Percentiles rank a stretch among this genome's conserved stretches.
Evolutionary conservation across 1,140 invertebrate genomes (phyloP).

Genomic region (Anthonomus grandis): DNA sequence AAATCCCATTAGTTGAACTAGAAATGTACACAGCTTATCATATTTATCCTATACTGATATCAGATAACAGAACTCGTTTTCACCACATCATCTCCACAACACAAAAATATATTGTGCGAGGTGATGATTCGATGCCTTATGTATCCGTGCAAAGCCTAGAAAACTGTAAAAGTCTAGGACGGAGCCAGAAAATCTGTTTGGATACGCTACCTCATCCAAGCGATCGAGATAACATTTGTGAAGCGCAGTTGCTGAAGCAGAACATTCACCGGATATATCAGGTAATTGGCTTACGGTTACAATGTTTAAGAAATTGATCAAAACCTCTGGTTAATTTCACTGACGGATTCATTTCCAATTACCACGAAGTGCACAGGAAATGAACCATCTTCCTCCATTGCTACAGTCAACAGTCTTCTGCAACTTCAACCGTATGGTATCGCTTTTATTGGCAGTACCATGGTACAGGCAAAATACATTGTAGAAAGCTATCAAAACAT

Average conservation of each 20-base stretch:
- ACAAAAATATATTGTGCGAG: too few species aligned
- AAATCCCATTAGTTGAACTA: background rate
- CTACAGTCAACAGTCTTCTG: background rate
- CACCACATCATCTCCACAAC: too few species aligned
- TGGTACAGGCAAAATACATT: background rate
- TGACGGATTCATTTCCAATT: background rate
- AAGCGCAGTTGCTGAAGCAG: background rate
- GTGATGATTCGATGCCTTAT: too few species aligned
- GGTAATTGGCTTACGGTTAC: background rate
- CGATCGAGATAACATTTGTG: conserved; percentile 1
- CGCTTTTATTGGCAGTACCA: background rate
- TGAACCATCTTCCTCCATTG: too few species aligned
- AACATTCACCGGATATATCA: background rate
- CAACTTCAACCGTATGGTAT: background rate
- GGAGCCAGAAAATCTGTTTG: too few species aligned
- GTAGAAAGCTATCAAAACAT: background rate
- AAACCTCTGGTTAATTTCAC: background rate
- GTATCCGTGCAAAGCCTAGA: too few species aligned
- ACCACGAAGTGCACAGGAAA: background rate
- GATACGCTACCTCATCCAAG: too few species aligned
- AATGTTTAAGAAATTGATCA: background rate
- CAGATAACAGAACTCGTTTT: too few species aligned
- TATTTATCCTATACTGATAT: too few species aligned
- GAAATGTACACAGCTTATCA: background rate
- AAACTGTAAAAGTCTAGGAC: too few species aligned